Conservation (phyloP, 2,797 vertebrate genomes). For the Cossypha dichroa region DNA sequence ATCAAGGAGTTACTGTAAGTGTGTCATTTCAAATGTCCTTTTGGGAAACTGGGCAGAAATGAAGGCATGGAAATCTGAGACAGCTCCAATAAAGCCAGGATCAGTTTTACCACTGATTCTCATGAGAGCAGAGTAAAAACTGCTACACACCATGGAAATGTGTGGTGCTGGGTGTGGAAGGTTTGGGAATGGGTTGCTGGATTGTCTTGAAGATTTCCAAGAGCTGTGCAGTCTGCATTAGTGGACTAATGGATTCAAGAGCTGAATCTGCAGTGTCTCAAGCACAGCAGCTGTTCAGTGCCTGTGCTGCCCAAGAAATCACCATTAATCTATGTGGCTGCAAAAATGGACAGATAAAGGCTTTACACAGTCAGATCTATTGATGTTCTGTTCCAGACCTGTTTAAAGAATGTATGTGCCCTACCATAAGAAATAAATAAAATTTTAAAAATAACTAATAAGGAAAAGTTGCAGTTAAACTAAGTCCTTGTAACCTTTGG, state of each 20-base stretch:
- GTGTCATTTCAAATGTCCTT: neutral
- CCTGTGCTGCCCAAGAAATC: neutral
- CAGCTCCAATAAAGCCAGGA: neutral
- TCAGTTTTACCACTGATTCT: neutral
- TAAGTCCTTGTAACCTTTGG: neutral
- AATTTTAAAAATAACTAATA: fast-evolving
- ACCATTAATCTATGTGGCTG: neutral
- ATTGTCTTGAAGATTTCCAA: neutral
- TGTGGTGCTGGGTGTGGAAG: neutral
- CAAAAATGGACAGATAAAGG: neutral
- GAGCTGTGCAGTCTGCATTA: neutral
- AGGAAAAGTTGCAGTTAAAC: neutral
- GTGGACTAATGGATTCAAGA: neutral
- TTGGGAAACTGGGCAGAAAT: neutral
- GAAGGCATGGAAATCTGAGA: neutral
- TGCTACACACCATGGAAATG: neutral
- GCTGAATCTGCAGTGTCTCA: neutral
- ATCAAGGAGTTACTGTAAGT: slow-evolving; percentile 86
- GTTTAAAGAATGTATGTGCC: fast-evolving
- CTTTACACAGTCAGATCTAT: neutral
- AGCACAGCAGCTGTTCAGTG: neutral
- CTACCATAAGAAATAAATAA: neutral
- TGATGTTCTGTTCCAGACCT: neutral
- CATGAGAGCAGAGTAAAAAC: neutral
- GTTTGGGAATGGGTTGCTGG: neutral